phyloP scores from a whole-genome alignment of 92 coral and sea anemone genomes.

The Heteractis magnifica region DNA sequence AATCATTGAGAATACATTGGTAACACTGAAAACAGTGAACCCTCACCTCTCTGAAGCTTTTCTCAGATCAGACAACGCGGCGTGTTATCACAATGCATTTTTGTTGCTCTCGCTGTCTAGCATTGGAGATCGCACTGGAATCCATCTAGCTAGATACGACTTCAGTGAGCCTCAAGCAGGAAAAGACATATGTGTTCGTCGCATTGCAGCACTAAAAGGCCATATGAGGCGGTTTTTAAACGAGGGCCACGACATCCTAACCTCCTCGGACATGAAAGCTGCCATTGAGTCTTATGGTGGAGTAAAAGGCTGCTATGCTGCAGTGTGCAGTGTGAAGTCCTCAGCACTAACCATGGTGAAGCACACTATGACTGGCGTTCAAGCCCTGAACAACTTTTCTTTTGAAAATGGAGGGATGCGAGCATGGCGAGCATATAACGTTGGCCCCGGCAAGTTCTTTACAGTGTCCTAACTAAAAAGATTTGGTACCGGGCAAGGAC shows the following conservation, averaged over 20 bases:
- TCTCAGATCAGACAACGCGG: constrained; percentile 6
- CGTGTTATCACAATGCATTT: constrained; percentile 5
- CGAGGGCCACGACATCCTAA: not conserved
- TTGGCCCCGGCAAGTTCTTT: constrained; percentile 5
- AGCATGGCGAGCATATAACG: not conserved
- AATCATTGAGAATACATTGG: not conserved
- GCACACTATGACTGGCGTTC: constrained; percentile 3
- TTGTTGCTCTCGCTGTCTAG: constrained; percentile 2
- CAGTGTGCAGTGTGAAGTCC: not conserved
- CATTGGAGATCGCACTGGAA: constrained; percentile 6
- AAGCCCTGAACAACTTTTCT: constrained; percentile 1
- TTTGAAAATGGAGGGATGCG: not conserved
- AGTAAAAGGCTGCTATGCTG: constrained; percentile 16
- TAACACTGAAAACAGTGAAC: not conserved
- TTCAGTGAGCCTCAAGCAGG: constrained; percentile 20
- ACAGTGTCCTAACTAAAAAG: not conserved
- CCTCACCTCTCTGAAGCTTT: constrained; percentile 9
- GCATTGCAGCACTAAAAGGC: constrained; percentile 8
- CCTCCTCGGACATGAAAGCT: not conserved
- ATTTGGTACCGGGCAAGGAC: constrained; percentile 3
- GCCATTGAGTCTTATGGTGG: too few species aligned
- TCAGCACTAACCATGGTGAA: not conserved
- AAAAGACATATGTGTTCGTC: constrained; percentile 12
- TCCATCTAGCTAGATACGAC: not conserved
- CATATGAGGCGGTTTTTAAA: constrained; percentile 6